Conservation (phyloP, 2,797 vertebrate species). For the Paedocypris micromegethes region DNA sequence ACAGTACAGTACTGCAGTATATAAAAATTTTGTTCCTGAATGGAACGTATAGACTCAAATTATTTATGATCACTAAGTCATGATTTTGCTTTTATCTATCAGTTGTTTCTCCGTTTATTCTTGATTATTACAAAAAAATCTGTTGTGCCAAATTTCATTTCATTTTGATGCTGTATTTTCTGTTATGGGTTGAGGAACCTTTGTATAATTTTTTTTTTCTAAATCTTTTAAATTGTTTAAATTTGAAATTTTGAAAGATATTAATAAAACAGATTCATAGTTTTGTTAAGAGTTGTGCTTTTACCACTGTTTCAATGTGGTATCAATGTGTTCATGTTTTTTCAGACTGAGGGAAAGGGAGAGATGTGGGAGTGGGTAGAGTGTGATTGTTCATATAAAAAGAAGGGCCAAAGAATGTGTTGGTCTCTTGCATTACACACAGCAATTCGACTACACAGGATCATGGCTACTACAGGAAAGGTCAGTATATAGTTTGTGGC, state of each 20-base stretch:
- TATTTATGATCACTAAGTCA: background rate
- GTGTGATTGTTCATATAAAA: slow-evolving; percentile 38
- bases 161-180: slow-evolving; percentile 29
- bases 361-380: background rate
- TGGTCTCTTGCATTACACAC: slow-evolving; percentile 3
- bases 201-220: slow-evolving; percentile 10
- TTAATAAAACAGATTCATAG: too few relatives aligned
- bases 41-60: too few relatives aligned
- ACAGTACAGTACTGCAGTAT: background rate
- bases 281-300: too few relatives aligned
- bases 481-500: slow-evolving; percentile 48
- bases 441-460: slow-evolving; percentile 8
- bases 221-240: background rate
- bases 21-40: background rate
- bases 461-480: slow-evolving; percentile 63
- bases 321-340: too few relatives aligned
- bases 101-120: background rate
- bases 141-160: slow-evolving; percentile 29
- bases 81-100: background rate
- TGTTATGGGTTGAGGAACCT: slow-evolving; percentile 10
- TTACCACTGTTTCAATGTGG: too few relatives aligned
- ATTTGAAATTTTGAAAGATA: too few relatives aligned
- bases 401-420: slow-evolving; percentile 7
- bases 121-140: background rate
- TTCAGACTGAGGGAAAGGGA: background rate